These are phyloP conservation scores for Gallirallus australis DNA, from an alignment of 2,797 vertebrate genomes.

Conservation along the genomic window DNA sequence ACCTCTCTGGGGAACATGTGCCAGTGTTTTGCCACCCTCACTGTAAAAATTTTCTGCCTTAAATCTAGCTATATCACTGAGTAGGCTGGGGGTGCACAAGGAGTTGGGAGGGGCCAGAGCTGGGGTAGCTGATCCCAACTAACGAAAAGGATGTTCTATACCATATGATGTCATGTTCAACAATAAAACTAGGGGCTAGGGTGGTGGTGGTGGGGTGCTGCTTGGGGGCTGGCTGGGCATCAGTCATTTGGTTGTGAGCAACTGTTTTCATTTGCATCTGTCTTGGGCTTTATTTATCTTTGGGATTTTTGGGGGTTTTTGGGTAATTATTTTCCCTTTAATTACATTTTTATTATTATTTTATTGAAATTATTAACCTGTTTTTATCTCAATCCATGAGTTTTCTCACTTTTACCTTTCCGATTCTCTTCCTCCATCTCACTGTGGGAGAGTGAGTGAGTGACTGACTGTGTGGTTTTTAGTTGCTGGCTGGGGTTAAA, in stretches of 20 bases:
- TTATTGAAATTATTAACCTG: background rate
- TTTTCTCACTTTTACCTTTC: background rate
- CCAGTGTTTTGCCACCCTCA: no score
- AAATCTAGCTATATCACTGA: background rate
- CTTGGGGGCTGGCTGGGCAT: background rate
- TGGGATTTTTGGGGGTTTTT: background rate
- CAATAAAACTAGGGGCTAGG: background rate
- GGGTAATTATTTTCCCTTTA: background rate
- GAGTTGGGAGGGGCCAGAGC: background rate
- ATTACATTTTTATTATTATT: background rate
- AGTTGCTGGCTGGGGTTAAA: background rate
- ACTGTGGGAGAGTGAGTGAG: fast-evolving
- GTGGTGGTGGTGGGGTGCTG: background rate
- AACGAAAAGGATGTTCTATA: background rate
- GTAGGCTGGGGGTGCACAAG: background rate
- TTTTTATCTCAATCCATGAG: background rate
- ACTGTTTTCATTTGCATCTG: background rate
- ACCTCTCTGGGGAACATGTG: no score
- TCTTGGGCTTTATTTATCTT: background rate
- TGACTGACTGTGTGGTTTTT: background rate
- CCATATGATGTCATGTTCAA: background rate
- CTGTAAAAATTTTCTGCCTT: no score
- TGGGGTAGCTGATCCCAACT: background rate
- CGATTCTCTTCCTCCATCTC: background rate
- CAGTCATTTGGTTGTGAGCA: background rate